These are phyloP conservation scores for Aphaenogaster floridana DNA, from an alignment of 1,140 invertebrate species.

Conservation along the genomic window DNA sequence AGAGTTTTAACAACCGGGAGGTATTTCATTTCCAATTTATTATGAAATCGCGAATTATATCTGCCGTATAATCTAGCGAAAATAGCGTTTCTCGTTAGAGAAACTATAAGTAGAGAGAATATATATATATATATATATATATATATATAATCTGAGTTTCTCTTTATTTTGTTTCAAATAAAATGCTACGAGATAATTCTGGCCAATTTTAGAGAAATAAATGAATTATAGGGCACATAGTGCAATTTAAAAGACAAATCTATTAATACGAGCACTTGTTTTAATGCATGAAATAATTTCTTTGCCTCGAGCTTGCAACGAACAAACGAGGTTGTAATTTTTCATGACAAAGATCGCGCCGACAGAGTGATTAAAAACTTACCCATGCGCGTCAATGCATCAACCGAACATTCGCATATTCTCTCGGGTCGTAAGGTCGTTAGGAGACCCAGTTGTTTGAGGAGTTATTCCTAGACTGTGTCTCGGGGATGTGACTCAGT, in stretches of 20 bases:
- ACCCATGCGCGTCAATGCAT: conserved; percentile 39
- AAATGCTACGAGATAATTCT: neutral
- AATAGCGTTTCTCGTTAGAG: neutral
- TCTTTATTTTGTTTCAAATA: neutral
- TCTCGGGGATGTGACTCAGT: conserved; percentile 51
- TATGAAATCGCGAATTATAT: conserved; percentile 21
- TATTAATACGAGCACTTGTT: neutral
- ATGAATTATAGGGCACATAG: neutral
- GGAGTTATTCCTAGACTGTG: conserved; percentile 67
- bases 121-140: neutral
- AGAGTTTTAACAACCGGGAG: neutral
- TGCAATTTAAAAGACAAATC: conserved; percentile 10
- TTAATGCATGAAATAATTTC: conserved; percentile 10
- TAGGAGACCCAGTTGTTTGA: conserved; percentile 59
- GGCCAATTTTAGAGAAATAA: neutral
- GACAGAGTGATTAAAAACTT: conserved; percentile 60
- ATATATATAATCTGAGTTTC: neutral
- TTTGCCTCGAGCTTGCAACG: conserved; percentile 5
- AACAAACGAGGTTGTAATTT: conserved; percentile 11
- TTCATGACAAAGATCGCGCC: neutral
- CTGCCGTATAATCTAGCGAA: neutral
- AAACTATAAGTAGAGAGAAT: too few species aligned
- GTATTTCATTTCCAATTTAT: conserved; percentile 39
- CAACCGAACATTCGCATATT: conserved; percentile 17
- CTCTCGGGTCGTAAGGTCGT: conserved; percentile 33